Base-by-base conservation (phyloP, 2,888 invertebrate species). In the Pecten maximus region DNA sequence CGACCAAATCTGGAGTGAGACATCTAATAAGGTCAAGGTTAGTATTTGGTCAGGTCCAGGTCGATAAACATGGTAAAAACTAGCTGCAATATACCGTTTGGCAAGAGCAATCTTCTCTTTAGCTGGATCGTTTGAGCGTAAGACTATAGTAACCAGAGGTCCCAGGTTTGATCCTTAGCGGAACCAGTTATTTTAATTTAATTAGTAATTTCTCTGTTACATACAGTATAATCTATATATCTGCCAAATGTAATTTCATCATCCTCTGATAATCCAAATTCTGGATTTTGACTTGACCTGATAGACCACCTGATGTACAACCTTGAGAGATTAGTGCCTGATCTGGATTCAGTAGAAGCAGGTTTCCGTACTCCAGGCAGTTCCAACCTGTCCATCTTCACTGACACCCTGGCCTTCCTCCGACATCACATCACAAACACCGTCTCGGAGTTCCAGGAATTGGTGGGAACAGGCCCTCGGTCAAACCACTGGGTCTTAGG, bases 331-430 rank as follows among this genome's bases (percentile, higher is more conserved):
- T 19, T 90, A 40, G 15, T n/a, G 1, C 39, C 48, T 6, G 86
- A 60, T n/a, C 60, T 60, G n/a, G 60, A 60, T 16, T 60, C 60
- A 4, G 8, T 60, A 60, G 60, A 91, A 89, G 89, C 88, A 48
- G 91, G 91, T 28, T 94, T 94, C 88, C 90, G 90, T 89, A 92
- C 93, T 60, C 94, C 93, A 40, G 92, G 74, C 39, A 89, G 91
- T 16, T 88, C 87, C 89, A 90, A 89, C 48, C 90, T 91, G 89
- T 92, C 93, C 91, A 92, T 94, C 89, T 93, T 94, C 89, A 94
- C 92, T 40, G 93, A 94, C 23, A 92, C 93, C n/a, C 91, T 95
- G 15, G 88, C 91, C 89, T 93, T 92, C 92, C 88, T 95, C 28
- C 88, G 86, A 50, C 89, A 88, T 28, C 92, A 93, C 88, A 92